Percentiles rank a stretch among this genome's conserved stretches.
Conservation (phyloP, 2,888 invertebrate species). For the Caenorhabditis becei region DNA sequence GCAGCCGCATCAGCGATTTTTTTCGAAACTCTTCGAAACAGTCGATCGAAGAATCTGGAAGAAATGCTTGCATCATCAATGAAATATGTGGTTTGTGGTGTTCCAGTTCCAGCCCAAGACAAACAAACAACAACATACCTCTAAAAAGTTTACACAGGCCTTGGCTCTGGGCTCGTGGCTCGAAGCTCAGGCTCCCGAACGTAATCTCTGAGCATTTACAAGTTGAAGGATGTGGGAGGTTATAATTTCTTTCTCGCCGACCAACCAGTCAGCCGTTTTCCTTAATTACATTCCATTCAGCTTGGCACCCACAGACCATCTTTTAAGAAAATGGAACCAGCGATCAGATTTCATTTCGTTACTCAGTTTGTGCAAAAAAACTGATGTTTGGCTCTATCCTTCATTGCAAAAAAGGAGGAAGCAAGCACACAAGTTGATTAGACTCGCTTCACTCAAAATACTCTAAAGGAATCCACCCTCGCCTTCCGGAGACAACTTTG, state of each 20-base stretch:
- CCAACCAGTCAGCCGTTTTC: background rate
- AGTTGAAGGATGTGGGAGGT: conserved; percentile 4
- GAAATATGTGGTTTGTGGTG: too few species aligned
- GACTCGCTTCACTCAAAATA: conserved; percentile 39
- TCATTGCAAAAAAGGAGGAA: conserved; percentile 17
- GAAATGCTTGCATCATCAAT: background rate
- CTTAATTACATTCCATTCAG: background rate
- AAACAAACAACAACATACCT: background rate
- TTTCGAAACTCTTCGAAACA: conserved; percentile 43
- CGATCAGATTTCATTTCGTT: conserved; percentile 18
- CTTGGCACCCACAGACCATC: conserved; percentile 7
- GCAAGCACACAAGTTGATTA: conserved; percentile 47
- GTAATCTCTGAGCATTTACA: conserved; percentile 41
- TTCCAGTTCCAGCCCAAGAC: background rate
- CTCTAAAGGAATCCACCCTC: conserved; percentile 22
- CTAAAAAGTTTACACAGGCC: background rate
- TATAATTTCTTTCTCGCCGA: background rate
- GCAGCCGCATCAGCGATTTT: conserved; percentile 5
- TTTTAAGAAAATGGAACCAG: conserved; percentile 3
- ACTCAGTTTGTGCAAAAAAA: conserved; percentile 1
- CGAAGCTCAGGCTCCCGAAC: background rate
- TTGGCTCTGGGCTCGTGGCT: background rate
- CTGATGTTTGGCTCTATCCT: conserved; percentile 37
- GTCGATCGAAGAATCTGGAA: conserved; percentile 18
- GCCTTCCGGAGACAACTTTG: conserved; percentile 20